Evolutionary conservation across 1,140 invertebrate species (phyloP).

Genomic region (Teleopsis dalmanni): DNA sequence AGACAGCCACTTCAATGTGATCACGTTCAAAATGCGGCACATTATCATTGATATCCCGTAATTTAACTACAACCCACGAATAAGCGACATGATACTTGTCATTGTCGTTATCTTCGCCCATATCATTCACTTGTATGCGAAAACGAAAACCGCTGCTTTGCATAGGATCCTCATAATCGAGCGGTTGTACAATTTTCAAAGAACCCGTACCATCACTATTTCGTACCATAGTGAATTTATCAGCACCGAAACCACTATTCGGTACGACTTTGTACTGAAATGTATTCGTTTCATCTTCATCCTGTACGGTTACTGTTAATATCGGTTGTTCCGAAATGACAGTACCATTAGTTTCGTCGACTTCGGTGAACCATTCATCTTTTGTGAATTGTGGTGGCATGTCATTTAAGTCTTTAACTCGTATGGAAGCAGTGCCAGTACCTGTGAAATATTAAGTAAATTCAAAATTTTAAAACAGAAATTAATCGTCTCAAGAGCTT

Average conservation of each 20-base stretch:
- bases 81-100: constrained; percentile 58
- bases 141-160: constrained; percentile 55
- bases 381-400: constrained; percentile 60
- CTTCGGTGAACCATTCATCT: constrained; percentile 58
- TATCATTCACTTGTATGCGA: constrained; percentile 53
- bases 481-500: no score
- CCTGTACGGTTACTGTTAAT: constrained; percentile 56
- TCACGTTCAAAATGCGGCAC: constrained; percentile 53
- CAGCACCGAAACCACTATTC: constrained; percentile 55
- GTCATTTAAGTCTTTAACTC: constrained; percentile 55
- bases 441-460: constrained; percentile 12
- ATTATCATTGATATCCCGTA: constrained; percentile 58
- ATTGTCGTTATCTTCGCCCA: constrained; percentile 48
- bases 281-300: constrained; percentile 58
- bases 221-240: constrained; percentile 59
- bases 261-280: constrained; percentile 50
- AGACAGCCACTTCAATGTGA: constrained; percentile 55
- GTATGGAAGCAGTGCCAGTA: constrained; percentile 50
- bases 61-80: constrained; percentile 56
- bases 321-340: constrained; percentile 55
- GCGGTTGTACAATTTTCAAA: constrained; percentile 56
- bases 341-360: constrained; percentile 58
- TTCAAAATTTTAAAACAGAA: no score
- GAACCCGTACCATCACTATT: constrained; percentile 60
- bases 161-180: constrained; percentile 53